These are phyloP conservation scores for Argyresthia goedartella DNA, from an alignment of 2,888 invertebrate species.

Conservation along the genomic window DNA sequence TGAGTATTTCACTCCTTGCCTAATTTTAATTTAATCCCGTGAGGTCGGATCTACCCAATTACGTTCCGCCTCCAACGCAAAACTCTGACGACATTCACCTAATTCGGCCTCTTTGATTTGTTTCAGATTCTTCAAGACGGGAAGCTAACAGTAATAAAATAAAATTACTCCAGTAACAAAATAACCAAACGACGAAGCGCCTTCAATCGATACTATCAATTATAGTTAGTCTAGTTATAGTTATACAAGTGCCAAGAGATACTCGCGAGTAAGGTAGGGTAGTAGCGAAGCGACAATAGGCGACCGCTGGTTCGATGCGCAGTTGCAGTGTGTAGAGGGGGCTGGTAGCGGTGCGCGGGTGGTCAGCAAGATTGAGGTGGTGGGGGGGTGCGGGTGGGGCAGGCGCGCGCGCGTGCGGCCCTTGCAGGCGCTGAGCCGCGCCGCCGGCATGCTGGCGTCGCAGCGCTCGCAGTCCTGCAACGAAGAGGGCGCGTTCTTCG, in stretches of 20 bases:
- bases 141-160: constrained; percentile 26
- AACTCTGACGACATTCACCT: not conserved
- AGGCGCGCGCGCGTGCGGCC: constrained; percentile 68
- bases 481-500: constrained; percentile 70
- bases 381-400: constrained; percentile 63
- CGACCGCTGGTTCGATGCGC: constrained; percentile 20
- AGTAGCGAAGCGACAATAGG: not conserved
- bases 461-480: constrained; percentile 69
- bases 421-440: constrained; percentile 58
- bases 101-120: constrained; percentile 28
- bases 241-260: constrained; percentile 39
- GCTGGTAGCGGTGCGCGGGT: constrained; percentile 17
- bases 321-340: constrained; percentile 20
- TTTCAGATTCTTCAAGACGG: constrained; percentile 48
- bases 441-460: constrained; percentile 63
- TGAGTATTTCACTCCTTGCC: constrained; percentile 20
- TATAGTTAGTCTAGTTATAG: constrained; percentile 17
- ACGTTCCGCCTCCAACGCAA: constrained; percentile 15
- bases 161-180: constrained; percentile 24
- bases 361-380: constrained; percentile 64
- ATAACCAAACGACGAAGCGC: constrained; percentile 58
- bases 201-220: constrained; percentile 48
- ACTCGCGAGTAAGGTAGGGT: not conserved
- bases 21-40: constrained; percentile 27
- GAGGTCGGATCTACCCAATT: constrained; percentile 32